Evolutionary conservation across 2,797 vertebrate genomes (phyloP).

Genomic region (Muscicapa comitata): DNA sequence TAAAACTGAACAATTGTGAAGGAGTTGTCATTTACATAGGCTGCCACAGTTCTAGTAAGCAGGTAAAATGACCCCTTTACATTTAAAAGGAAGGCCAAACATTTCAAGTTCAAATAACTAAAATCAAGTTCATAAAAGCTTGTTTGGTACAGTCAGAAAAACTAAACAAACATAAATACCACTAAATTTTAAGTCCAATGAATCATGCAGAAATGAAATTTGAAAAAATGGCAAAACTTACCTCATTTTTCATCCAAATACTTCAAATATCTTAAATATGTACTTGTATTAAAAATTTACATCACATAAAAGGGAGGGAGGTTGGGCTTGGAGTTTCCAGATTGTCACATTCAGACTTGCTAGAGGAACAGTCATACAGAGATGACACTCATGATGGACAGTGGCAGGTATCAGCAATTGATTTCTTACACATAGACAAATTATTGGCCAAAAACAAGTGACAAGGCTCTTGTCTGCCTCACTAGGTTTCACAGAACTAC

Average conservation of each 20-base stretch:
- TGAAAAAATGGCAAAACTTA: neutral
- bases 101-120: neutral
- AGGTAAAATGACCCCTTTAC: neutral
- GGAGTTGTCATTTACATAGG: neutral
- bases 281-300: neutral
- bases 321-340: neutral
- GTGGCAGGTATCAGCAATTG: neutral
- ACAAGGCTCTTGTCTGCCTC: neutral
- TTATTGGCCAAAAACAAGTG: neutral
- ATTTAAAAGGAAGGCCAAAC: neutral
- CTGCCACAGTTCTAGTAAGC: neutral
- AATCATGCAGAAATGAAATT: neutral
- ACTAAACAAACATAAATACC: neutral
- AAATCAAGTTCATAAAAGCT: neutral
- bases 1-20: neutral
- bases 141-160: neutral
- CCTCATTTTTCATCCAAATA: neutral
- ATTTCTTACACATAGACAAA: neutral
- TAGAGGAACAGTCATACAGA: neutral
- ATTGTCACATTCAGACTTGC: neutral
- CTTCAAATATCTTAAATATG: neutral
- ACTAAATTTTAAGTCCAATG: neutral
- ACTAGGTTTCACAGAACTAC: neutral
- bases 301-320: neutral
- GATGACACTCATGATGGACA: neutral